Evolutionary conservation across 2,113 vertebrate species (phyloP).

Genomic region (Tetrax tetrax): DNA sequence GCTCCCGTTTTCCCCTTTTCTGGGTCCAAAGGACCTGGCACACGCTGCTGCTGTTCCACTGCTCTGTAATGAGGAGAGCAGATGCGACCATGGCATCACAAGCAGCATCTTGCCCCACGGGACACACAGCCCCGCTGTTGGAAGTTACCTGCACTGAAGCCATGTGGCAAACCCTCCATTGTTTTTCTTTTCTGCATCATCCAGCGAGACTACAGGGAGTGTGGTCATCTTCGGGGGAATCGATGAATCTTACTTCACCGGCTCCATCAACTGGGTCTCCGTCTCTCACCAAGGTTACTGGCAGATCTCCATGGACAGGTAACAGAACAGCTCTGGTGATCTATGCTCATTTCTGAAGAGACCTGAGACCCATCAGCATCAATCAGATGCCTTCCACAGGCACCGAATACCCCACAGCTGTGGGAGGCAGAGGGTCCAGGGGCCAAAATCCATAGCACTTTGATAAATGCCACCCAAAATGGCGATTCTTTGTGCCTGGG

Average conservation of each 20-base stretch:
- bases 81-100: rapidly evolving
- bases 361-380: no score
- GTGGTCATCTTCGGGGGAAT: constrained; percentile 75
- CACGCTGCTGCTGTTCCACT: rapidly evolving
- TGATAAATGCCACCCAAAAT: not conserved
- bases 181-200: not conserved
- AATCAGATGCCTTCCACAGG: not conserved
- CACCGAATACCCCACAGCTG: rapidly evolving
- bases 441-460: rapidly evolving
- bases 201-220: constrained; percentile 46
- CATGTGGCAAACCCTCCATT: not conserved
- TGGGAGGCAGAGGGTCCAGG: not conserved
- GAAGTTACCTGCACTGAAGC: not conserved
- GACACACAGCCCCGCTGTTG: rapidly evolving
- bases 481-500: not conserved
- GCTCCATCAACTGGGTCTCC: constrained; percentile 75
- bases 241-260: constrained; percentile 62
- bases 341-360: not conserved
- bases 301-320: constrained; percentile 83
- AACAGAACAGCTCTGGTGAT: not conserved
- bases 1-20: not conserved
- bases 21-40: not conserved
- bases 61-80: not conserved
- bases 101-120: rapidly evolving
- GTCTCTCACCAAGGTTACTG: constrained; percentile 76